Percentiles rank a stretch among this genome's conserved stretches.
These are phyloP conservation scores for Dasysyrphus tricinctus DNA, from an alignment of 2,888 invertebrate genomes.

Conservation along the genomic window DNA sequence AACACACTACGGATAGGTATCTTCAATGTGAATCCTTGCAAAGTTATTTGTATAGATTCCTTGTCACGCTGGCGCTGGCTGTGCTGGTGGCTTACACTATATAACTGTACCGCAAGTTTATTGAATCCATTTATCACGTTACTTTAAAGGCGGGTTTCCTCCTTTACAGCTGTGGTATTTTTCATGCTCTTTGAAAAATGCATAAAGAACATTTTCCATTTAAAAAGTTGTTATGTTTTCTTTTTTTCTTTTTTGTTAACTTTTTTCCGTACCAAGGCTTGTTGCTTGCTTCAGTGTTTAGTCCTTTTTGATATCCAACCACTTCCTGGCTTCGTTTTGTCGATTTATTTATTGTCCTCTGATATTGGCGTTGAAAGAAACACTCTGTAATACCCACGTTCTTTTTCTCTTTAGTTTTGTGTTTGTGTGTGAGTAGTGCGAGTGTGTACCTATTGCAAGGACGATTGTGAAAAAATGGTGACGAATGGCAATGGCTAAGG, in stretches of 20 bases:
- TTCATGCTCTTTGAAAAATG: neutral
- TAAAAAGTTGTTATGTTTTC: constrained; percentile 42
- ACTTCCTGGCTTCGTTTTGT: constrained; percentile 51
- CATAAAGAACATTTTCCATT: constrained; percentile 44
- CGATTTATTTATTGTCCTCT: constrained; percentile 46
- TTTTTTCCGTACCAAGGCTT: neutral
- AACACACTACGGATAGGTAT: neutral
- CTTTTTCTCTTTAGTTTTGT: neutral
- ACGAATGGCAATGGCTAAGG: constrained; percentile 9
- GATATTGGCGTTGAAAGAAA: constrained; percentile 50
- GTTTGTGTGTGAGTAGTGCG: neutral
- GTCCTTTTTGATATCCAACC: constrained; percentile 31
- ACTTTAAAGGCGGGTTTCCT: constrained; percentile 1
- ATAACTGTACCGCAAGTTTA: constrained; percentile 45
- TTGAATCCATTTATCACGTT: constrained; percentile 49
- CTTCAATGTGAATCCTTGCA: neutral
- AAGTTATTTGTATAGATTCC: constrained; percentile 2
- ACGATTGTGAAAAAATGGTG: constrained; percentile 28
- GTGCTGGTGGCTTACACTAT: neutral
- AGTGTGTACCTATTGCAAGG: constrained; percentile 30
- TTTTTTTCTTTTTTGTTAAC: neutral
- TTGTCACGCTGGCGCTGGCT: constrained; percentile 5
- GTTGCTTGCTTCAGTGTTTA: neutral
- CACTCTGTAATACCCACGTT: constrained; percentile 10
- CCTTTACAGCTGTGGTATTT: neutral